These are phyloP conservation scores for Gymnogyps californianus DNA, from an alignment of 2,113 vertebrate species.

Conservation along the genomic window DNA sequence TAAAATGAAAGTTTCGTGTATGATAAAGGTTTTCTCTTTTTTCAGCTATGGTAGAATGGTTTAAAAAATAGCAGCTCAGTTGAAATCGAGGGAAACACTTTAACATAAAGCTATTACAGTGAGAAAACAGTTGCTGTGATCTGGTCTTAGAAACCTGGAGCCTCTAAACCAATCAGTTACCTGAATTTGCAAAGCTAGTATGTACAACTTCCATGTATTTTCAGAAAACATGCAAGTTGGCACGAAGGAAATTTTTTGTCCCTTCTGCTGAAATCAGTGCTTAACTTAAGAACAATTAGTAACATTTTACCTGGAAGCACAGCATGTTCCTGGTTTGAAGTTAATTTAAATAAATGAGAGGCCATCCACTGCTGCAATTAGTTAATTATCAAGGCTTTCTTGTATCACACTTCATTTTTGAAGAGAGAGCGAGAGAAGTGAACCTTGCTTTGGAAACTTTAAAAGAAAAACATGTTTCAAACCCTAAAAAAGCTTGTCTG, in stretches of 20 bases:
- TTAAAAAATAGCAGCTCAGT: not conserved
- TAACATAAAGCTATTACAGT: not conserved
- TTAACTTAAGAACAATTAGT: not conserved
- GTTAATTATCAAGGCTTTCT: not conserved
- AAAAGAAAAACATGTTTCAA: not conserved
- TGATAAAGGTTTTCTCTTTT: not conserved
- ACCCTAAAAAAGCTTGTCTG: not conserved
- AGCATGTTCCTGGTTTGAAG: not conserved
- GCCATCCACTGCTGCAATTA: not conserved
- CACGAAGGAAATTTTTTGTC: not conserved
- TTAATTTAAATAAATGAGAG: slow-evolving; percentile 10
- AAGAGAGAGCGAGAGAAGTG: not conserved
- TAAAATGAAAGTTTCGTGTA: not conserved
- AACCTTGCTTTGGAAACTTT: not conserved
- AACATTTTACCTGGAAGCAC: not conserved
- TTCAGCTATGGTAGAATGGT: not conserved
- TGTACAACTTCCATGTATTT: not conserved
- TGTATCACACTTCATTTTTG: not conserved
- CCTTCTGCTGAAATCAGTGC: not conserved
- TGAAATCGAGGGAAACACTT: not conserved
- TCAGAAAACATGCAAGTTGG: not conserved
- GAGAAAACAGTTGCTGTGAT: not conserved
- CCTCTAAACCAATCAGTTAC: not conserved
- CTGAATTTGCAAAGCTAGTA: not conserved
- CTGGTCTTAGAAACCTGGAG: not conserved